These are phyloP conservation scores for Platerodrilus igneus DNA, from an alignment of 2,888 invertebrate species.

Conservation along the genomic window DNA sequence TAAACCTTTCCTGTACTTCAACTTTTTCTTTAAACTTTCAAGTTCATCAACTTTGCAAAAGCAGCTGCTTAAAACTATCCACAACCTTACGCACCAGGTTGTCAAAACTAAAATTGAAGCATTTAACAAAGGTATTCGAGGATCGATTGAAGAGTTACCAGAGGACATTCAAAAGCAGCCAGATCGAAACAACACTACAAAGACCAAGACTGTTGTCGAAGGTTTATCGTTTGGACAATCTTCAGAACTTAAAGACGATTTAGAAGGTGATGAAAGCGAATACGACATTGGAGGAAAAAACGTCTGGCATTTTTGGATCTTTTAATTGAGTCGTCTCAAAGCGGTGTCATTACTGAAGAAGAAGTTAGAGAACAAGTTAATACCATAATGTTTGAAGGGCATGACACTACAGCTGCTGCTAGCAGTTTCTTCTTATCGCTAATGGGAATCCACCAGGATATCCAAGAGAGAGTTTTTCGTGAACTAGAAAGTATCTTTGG, in stretches of 20 bases:
- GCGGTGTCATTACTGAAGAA: constrained; percentile 68
- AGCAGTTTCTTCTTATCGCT: constrained; percentile 82
- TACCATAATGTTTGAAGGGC: constrained; percentile 86
- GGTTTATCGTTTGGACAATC: constrained; percentile 61
- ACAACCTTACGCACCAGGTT: constrained; percentile 73
- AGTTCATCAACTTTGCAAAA: constrained; percentile 70
- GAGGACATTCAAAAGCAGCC: constrained; percentile 41
- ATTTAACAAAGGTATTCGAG: constrained; percentile 51
- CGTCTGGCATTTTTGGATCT: constrained; percentile 85
- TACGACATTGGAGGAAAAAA: constrained; percentile 78
- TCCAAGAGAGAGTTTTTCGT: constrained; percentile 70
- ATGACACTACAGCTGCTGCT: constrained; percentile 80
- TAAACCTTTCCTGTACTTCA: constrained; percentile 72
- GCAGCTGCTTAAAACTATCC: constrained; percentile 70
- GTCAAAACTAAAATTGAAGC: constrained; percentile 59
- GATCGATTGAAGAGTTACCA: constrained; percentile 43
- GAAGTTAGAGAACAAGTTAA: constrained; percentile 85
- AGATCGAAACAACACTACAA: constrained; percentile 27
- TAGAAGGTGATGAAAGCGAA: constrained; percentile 80
- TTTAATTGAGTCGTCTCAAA: constrained; percentile 78
- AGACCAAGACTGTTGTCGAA: constrained; percentile 52
- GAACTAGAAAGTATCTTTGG: constrained; percentile 74
- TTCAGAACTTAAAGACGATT: constrained; percentile 61
- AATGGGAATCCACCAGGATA: constrained; percentile 73
- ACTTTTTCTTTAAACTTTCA: constrained; percentile 71